Base-by-base conservation (phyloP, 2,888 invertebrate species). In the Schrankia costaestrigalis region DNA sequence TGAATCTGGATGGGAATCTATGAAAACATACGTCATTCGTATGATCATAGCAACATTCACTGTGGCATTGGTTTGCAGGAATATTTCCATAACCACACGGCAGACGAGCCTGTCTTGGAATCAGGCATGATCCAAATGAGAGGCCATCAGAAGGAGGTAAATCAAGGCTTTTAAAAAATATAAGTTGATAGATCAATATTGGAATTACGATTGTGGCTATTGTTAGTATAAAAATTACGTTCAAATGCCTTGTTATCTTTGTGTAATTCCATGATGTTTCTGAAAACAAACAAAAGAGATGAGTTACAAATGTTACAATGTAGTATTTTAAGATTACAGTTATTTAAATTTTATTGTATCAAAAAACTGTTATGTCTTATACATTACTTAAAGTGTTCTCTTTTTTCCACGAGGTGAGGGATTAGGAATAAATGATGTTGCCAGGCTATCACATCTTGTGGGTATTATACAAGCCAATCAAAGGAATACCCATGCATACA, bases 1-100 rank as follows among this genome's bases (percentile, higher is more conserved):
- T 83, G 56, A 89, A 89, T 30, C 82, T 68, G 0, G 90, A 89
- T 0, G 90, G 90, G 9, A 82, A 68, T 32, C 89, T 74, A 44
- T 90, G 90, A 46, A 78, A 90, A 51, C 90, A 91, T 11, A 78
- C 35, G n/a, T 66, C 27, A 6, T 62, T 63, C 10, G 60, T 63
- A 1, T 67, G 56, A 37, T 89, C 87, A 58, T 88, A 90, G 46
- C 90, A 91, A 50, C 90, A 90, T 40, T 85, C 78, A 0, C 60
- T 45, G 22, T 77, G 77, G 44, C 90, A 90, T 31, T 81, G 56
- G 0, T 56, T 43, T 7, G 63, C 58, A 0, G 72, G 36, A 1
- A 77, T 55, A 10, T 62, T 53, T 1, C 76, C 83, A 0, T 46
- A n/a, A 2, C 88, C 86, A 38, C 89, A 89, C 0, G 71, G 69